Evolutionary conservation across 1,140 invertebrate species (phyloP).

Genomic region (Daktulosphaira vitifoliae): DNA sequence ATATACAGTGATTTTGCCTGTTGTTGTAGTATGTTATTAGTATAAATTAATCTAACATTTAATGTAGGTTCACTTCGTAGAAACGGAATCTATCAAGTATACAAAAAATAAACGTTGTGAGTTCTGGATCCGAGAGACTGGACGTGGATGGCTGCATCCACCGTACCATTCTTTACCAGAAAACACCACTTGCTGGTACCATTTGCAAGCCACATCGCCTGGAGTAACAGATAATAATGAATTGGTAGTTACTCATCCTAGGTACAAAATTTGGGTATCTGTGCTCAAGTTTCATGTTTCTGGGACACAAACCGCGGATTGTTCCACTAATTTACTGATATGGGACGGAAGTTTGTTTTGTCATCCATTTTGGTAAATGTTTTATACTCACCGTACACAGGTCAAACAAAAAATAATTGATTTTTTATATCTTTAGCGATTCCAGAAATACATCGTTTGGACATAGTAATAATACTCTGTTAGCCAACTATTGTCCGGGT

Average conservation of each 20-base stretch:
- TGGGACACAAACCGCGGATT: constrained; percentile 49
- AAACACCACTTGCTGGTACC: constrained; percentile 78
- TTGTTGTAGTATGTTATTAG: too few species aligned
- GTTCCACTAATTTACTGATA: constrained; percentile 67
- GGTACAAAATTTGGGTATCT: constrained; percentile 76
- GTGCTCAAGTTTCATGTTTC: constrained; percentile 76
- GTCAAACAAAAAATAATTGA: too few species aligned
- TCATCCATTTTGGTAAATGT: constrained; percentile 22
- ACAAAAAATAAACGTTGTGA: constrained; percentile 75
- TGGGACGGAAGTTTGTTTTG: constrained; percentile 52
- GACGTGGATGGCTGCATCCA: constrained; percentile 65
- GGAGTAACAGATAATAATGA: constrained; percentile 44
- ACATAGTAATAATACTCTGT: constrained; percentile 48
- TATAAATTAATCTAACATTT: neutral
- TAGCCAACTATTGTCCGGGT: constrained; percentile 68
- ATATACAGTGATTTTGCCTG: too few species aligned
- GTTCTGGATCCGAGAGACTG: constrained; percentile 71
- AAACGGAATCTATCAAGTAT: constrained; percentile 66
- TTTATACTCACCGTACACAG: neutral
- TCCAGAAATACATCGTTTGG: constrained; percentile 46
- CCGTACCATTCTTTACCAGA: constrained; percentile 71
- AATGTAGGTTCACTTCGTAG: constrained; percentile 66
- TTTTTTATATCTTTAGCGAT: neutral
- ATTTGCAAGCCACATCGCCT: constrained; percentile 53
- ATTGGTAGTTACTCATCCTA: constrained; percentile 39